These are phyloP conservation scores for Colaptes auratus DNA, from an alignment of 2,113 vertebrate species.

Conservation along the genomic window DNA sequence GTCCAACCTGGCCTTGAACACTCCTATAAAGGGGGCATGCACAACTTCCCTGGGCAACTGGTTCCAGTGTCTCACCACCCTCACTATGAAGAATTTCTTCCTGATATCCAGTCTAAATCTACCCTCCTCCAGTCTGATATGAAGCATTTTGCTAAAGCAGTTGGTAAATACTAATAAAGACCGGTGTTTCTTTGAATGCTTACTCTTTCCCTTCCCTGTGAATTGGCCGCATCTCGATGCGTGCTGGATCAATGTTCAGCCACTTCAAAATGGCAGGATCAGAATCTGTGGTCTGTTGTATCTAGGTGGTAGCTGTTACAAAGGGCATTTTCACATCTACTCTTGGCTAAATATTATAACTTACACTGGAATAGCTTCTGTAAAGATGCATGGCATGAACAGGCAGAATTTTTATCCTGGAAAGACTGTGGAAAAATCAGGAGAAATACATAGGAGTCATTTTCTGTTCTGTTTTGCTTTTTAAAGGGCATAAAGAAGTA, in stretches of 20 bases:
- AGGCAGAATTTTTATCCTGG: not conserved
- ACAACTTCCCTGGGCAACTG: no score
- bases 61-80: no score
- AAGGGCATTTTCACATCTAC: not conserved
- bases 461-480: not conserved
- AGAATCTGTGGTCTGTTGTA: not conserved
- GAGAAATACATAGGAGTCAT: not conserved
- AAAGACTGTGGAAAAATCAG: not conserved
- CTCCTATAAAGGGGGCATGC: no score
- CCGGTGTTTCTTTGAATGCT: not conserved
- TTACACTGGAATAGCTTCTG: not conserved
- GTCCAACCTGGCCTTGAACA: no score
- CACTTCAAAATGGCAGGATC: not conserved
- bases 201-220: not conserved
- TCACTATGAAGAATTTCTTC: no score
- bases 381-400: not conserved
- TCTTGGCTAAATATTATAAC: not conserved
- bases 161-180: not conserved
- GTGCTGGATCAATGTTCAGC: not conserved
- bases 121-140: not conserved
- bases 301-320: not conserved
- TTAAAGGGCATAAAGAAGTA: not conserved
- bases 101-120: no score
- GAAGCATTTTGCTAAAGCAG: not conserved
- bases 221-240: not conserved